Evolutionary conservation across 2,797 vertebrate genomes (phyloP), one percentile per base, ranked within the genome.

Genomic region (Halcyon smyrnensis): DNA sequence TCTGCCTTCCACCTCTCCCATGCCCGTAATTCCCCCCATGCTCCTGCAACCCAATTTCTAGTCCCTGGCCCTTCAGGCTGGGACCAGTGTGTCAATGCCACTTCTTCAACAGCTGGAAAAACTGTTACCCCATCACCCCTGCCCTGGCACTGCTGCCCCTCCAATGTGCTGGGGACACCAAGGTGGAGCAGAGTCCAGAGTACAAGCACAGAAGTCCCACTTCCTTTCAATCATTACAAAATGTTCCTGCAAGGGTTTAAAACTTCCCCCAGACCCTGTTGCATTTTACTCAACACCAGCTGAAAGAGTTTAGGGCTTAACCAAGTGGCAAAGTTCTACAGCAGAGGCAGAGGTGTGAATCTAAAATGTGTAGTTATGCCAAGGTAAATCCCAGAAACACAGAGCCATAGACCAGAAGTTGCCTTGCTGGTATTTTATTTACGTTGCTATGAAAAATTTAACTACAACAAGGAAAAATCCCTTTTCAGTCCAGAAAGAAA

Each of bases 1-100:
- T 94, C 83, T 83, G 89, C 73, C 92, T 78, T 97, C 94, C 23
- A 84, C 90, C 95, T 93, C 95, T 94, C 95, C 96, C 94, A 95
- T 71, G 14, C 82, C 93, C 71, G 0, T 92, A 71, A 93, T 87
- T 92, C 93, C 96, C 74, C 53, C 84, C 94, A 60, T 2, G 0
- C 13, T 90, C 68, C 84, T 93, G 50, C 24, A 80, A 57, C 65
- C 82, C 92, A 27, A 14, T 37, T 70, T 56, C 41, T 41, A n/a
- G 45, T 43, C 69, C 91, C 53, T 83, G 65, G 39, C 41, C 79
- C 68, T 86, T 37, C 36, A 89, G 56, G 53, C 56, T 74, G 53
- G 57, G 34, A 51, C 12, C 59, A 70, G 63, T 4, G 7, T 8
- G 3, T 19, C 83, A 95, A 27, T 0, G 10, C 37, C 77, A 84